Conservation (phyloP, 2,797 vertebrate genomes). For the Carduelis carduelis region DNA sequence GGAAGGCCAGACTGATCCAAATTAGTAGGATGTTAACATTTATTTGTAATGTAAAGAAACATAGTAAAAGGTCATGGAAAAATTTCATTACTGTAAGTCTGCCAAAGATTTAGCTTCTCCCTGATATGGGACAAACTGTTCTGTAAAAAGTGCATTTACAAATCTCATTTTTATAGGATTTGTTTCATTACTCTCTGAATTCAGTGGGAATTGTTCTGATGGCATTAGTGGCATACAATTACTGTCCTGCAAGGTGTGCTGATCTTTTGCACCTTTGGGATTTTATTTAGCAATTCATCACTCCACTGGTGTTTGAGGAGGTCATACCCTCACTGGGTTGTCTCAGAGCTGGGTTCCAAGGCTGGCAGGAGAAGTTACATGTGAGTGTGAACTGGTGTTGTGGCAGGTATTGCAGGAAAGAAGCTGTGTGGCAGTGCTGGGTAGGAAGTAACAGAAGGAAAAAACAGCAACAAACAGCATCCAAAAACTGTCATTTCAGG, state of each 20-base stretch:
- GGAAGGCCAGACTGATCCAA: conserved; percentile 47
- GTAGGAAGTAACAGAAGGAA: background rate
- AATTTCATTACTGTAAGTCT: conserved; percentile 37
- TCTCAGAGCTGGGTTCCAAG: background rate
- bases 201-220: background rate
- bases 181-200: background rate
- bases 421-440: background rate
- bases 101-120: background rate
- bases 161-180: background rate
- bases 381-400: background rate
- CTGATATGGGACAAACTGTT: background rate
- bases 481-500: background rate
- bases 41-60: conserved; percentile 58
- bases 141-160: background rate
- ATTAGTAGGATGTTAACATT: conserved; percentile 51
- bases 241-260: background rate
- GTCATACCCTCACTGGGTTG: background rate
- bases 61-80: conserved; percentile 43
- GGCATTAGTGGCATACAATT: background rate
- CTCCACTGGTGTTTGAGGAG: background rate
- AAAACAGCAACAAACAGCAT: background rate
- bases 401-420: background rate
- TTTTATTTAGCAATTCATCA: background rate
- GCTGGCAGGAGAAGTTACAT: fast-evolving
- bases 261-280: background rate